Base-by-base conservation (phyloP, 2,888 invertebrate species). In the Mythimna impura region DNA sequence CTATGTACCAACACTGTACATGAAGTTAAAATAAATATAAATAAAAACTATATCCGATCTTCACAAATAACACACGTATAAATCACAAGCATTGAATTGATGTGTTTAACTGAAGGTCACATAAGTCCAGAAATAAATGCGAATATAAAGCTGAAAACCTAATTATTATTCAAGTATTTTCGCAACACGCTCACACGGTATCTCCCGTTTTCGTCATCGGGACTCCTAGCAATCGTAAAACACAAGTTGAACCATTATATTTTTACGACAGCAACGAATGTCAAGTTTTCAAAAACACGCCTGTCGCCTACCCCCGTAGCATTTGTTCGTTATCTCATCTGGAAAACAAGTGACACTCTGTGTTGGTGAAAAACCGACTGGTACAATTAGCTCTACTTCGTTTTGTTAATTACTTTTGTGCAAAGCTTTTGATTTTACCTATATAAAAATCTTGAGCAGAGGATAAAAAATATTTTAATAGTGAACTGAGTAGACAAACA, bases 181-280 rank as follows among this genome's bases (percentile, higher is more conserved):
- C 73, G 66, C 65, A 66, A 71, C 73, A 70, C 80, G 84, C 84
- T 86, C 88, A 90, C 87, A 89, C 89, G 78, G 73, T 81, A 72
- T 71, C 91, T 91, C 86, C 83, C 85, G 87, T 88, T 90, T 89
- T 91, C 89, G 88, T 87, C 90, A 90, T 86, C 82, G 90, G 88
- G 89, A 89, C 90, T 91, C 90, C 89, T 87, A 90, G 87, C 87
- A 90, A 89, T 93, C 94, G 91, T 95, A 95, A 95, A 94, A 93
- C 92, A 93, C 92, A 95, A 95, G 92, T 94, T 94, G 92, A 91
- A 91, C 91, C 92, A 93, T 95, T 94, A 95, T 93, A 93, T 94
- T 95, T 95, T 95, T 94, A 95, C 92, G 94, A 93, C 91, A 90
- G 90, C 90, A 93, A 93, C 94, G 93, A 95, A 94, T 94, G 94